Conservation (phyloP, 2,888 invertebrate genomes). For the Raillietiella orientalis region DNA sequence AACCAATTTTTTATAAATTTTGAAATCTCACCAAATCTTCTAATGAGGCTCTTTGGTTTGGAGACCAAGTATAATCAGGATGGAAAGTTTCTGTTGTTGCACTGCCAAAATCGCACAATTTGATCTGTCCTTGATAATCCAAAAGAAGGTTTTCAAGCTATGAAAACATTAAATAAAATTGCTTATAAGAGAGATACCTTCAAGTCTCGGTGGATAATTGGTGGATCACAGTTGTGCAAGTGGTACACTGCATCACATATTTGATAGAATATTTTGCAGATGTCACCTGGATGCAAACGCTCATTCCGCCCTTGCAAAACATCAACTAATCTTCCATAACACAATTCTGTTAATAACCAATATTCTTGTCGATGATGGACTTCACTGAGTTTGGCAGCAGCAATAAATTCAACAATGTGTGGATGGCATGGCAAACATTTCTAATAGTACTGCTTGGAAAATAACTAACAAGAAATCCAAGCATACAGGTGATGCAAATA, state of each 20-base stretch:
- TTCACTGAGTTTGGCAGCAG: not conserved
- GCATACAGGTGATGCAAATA: too few relatives aligned
- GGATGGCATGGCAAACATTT: not conserved
- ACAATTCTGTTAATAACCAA: conserved; percentile 6
- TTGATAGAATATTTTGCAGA: conserved; percentile 65
- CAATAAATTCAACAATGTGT: not conserved
- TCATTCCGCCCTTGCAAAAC: conserved; percentile 20
- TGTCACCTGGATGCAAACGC: conserved; percentile 28
- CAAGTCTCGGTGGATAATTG: conserved; percentile 81
- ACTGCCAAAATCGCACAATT: conserved; percentile 92
- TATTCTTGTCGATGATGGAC: conserved; percentile 1
- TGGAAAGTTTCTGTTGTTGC: conserved; percentile 32
- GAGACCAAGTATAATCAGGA: conserved; percentile 71
- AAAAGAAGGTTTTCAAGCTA: conserved; percentile 71
- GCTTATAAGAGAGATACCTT: conserved; percentile 24
- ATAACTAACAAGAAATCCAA: not conserved
- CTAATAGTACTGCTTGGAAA: not conserved
- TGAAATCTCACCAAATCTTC: conserved; percentile 52
- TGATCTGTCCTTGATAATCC: conserved; percentile 47
- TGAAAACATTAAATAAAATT: conserved; percentile 4
- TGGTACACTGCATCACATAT: conserved; percentile 63
- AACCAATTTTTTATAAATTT: too few relatives aligned
- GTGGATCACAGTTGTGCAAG: conserved; percentile 61
- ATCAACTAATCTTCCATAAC: conserved; percentile 29
- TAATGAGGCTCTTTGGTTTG: conserved; percentile 53